Percentiles rank a stretch among this genome's conserved stretches.
These are phyloP conservation scores for Sebastes diaconus DNA, from an alignment of 2,797 vertebrate species.

Conservation along the genomic window DNA sequence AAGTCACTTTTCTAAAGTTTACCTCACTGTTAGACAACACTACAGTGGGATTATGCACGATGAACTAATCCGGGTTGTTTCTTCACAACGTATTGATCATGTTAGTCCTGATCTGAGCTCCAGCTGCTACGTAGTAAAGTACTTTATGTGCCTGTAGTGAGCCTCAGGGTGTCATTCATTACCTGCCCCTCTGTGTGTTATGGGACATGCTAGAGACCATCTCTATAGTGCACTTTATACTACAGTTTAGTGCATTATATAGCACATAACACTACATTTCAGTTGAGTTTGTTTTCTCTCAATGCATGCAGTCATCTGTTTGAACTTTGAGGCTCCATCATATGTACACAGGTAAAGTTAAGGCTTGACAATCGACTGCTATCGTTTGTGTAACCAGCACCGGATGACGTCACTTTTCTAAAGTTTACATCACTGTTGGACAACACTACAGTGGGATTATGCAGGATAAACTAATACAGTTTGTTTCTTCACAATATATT, in stretches of 20 bases:
- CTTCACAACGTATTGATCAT: background rate
- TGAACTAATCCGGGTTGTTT: too few species aligned
- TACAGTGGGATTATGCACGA: too few species aligned
- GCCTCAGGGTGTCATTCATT: background rate
- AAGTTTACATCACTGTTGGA: too few species aligned
- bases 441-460: too few species aligned
- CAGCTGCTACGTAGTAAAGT: background rate
- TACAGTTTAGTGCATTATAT: background rate
- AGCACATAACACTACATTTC: background rate
- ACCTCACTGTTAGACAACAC: background rate
- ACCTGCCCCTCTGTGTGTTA: too few species aligned
- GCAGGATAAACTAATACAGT: accelerated
- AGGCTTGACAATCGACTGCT: too few species aligned
- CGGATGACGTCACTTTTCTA: too few species aligned
- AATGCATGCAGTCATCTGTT: background rate
- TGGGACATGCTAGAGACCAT: too few species aligned
- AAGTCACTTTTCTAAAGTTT: background rate
- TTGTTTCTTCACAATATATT: too few species aligned
- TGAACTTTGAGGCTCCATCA: accelerated
- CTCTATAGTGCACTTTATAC: background rate
- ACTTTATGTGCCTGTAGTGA: background rate
- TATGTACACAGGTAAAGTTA: background rate
- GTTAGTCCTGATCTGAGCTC: background rate
- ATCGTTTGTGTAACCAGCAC: too few species aligned
- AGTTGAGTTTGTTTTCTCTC: background rate